Base-by-base conservation (phyloP, 2,888 invertebrate species). In the Athrips mouffetella region DNA sequence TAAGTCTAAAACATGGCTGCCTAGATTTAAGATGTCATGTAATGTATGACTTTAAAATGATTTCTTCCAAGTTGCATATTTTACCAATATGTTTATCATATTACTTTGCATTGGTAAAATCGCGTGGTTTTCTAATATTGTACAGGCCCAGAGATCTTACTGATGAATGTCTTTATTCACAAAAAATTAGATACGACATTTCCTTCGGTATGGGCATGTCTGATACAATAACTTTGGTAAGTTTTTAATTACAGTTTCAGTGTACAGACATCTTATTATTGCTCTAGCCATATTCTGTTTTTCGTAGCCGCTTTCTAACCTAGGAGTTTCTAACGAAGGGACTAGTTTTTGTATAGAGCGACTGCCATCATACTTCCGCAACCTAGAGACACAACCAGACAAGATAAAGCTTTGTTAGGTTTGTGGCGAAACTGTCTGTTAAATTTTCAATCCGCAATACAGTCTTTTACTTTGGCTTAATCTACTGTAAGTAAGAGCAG, bases 151-250 rank as follows among this genome's bases (percentile, higher is more conserved):
- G 56, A 2, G 87, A 87, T 40, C 60, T 85, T 7, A 85, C 71
- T 45, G 63, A 60, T 11, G 76, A 73, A 0, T 86, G 87, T 42
- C 73, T 76, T 0, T 65, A 71, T 48, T 84, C 85, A 0, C 62
- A 65, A 5, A 58, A 66, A 0, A 49, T 87, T 13, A 63, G 80
- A 27, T 86, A 70, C 53, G 86, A 87, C 45, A 49, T 86, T 20
- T 78, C 86, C 1, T 85, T 67, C 45, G 87, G 86, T 1, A 84
- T 83, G 81, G 86, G 86, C 1, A 80, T 86, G 81, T 81, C 87
- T 0, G 87, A 87, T 52, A 87, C 86, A 2, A 70, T 78, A 8
- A 83, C 84, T 11, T 57, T 87, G 77, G 86, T 84, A 60, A 11
- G n/a, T 27, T 6, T 2, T 20, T 18, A 16, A 35, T 16, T 6